Evolutionary conservation across 2,888 invertebrate species (phyloP), one percentile per base, ranked within the genome.

Genomic region (Physocephala rufipes): DNA sequence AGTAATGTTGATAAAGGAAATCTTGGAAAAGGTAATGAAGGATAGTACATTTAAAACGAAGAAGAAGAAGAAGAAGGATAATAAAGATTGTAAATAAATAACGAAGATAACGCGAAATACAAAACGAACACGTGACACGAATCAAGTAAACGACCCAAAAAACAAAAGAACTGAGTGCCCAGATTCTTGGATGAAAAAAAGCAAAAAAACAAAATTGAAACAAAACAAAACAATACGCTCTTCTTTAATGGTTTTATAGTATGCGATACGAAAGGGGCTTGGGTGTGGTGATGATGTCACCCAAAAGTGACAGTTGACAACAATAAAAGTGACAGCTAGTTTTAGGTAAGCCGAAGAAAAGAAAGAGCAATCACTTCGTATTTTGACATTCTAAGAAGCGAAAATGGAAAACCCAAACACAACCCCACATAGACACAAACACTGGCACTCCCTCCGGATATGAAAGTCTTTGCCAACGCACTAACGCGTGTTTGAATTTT

Each of bases 61-160:
- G 36, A 9, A 36, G 9, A 36, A 7, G 5, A 36, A 36, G 36
- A 36, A 36, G 36, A 36, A 36, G 36, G 9, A 9, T 9, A 4
- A 36, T 36, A n/a, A 61, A 61, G 63, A 64, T n/a, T n/a, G n/a
- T n/a, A n/a, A n/a, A n/a, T n/a, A n/a, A n/a, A n/a, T n/a, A n/a
- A n/a, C 21, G 47, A 19, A 30, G 28, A 49, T n/a, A 49, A 51
- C 13, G 28, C 49, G n/a, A 51, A 19, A 68, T 19, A 36, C 28
- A 49, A 21, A n/a, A 13, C 55, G 24, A 62, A 75, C 78, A 77
- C 78, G 76, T 77, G 77, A 76, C 78, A 75, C 75, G 77, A 76
- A 76, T 77, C 74, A 75, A 77, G 74, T 75, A 76, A 77, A 77
- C 76, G 76, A 74, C 71, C 67, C 68, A 30, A 21, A 53, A 49